These are phyloP conservation scores for Eristalis arbustorum DNA, from an alignment of 2,888 invertebrate species.

Conservation along the genomic window DNA sequence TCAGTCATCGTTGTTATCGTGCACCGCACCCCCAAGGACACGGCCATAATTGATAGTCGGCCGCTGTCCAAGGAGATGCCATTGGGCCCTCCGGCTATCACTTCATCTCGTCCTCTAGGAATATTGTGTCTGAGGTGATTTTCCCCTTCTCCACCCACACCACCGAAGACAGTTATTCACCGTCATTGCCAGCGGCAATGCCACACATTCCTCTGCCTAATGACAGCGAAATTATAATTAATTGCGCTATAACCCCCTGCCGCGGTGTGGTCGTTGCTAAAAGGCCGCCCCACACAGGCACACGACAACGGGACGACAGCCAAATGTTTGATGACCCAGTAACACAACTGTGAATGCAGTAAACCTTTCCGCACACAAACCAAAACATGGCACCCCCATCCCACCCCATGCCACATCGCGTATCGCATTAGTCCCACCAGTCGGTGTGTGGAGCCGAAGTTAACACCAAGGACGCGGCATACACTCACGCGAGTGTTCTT, in stretches of 20 bases:
- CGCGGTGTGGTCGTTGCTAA: constrained; percentile 25
- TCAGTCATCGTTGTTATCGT: not conserved
- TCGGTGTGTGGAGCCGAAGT: constrained; percentile 53
- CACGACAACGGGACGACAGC: not conserved
- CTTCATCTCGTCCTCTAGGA: not conserved
- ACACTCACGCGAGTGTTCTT: constrained; percentile 21
- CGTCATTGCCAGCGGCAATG: not conserved
- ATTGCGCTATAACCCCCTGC: constrained; percentile 55
- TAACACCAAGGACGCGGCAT: constrained; percentile 55
- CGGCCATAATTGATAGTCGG: not conserved
- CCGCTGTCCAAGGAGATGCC: not conserved
- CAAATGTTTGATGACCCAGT: constrained; percentile 59
- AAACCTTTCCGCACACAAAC: constrained; percentile 28
- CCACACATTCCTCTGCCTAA: constrained; percentile 41
- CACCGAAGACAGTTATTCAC: not conserved
- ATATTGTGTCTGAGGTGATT: not conserved
- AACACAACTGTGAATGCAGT: constrained; percentile 37
- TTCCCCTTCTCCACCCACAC: not conserved
- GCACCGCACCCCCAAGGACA: not conserved
- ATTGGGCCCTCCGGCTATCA: not conserved
- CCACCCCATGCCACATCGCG: not conserved
- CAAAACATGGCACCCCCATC: not conserved
- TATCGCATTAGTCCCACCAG: constrained; percentile 33
- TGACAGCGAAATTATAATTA: constrained; percentile 58
- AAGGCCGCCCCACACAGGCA: not conserved